Conservation (phyloP, 2,888 invertebrate genomes). For the Trachelus iudaicus region DNA sequence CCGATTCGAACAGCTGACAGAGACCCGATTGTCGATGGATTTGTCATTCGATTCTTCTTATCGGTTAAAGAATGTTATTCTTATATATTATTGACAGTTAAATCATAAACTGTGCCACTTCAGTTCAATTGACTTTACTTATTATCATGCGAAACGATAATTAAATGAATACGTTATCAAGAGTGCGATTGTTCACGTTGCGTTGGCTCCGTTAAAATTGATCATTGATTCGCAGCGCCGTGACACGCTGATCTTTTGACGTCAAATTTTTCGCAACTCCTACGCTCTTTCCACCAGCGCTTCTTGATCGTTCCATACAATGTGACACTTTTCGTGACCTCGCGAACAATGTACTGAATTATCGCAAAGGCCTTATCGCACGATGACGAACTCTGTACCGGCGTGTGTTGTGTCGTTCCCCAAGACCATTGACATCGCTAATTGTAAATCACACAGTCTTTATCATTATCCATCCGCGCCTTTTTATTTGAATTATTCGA, state of each 20-base stretch:
- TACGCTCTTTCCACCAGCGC: neutral
- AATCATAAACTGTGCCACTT: no score
- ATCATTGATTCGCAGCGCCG: neutral
- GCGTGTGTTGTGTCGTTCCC: neutral
- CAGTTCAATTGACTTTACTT: no score
- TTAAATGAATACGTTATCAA: no score
- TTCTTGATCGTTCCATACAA: neutral
- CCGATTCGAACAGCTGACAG: no score
- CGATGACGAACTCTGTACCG: neutral
- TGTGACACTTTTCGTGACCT: neutral
- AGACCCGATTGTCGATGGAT: no score
- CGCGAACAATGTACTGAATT: neutral
- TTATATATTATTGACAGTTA: no score
- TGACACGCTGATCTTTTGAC: neutral
- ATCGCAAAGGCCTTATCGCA: neutral
- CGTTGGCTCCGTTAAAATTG: neutral
- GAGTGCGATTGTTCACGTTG: neutral
- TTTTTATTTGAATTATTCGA: neutral
- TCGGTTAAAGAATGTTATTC: no score
- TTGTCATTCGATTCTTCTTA: no score
- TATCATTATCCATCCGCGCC: neutral
- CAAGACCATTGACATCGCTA: neutral
- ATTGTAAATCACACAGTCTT: neutral
- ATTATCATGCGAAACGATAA: no score
- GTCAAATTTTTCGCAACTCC: neutral